These are phyloP conservation scores for Tokudaia muenninki DNA, from an alignment of 2,797 vertebrate genomes.

Conservation along the genomic window DNA sequence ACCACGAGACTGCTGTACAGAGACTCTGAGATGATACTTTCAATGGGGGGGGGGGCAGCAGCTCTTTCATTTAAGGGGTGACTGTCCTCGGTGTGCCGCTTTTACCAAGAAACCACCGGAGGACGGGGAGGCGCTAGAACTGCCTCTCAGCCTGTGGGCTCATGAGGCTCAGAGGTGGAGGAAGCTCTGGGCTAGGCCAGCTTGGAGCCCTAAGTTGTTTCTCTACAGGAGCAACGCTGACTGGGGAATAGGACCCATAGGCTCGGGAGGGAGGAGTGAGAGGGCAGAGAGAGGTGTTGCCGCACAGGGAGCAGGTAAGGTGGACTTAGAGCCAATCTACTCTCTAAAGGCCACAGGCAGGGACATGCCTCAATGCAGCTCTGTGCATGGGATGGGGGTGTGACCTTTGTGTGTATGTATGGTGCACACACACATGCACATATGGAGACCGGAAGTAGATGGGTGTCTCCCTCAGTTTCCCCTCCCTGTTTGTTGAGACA, in stretches of 20 bases:
- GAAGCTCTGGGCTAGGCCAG: not conserved
- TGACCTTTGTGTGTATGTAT: no score
- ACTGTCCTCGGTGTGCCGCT: not conserved
- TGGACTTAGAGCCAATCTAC: not conserved
- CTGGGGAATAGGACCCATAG: not conserved
- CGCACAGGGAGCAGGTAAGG: not conserved
- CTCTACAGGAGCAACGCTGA: not conserved
- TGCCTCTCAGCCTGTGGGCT: not conserved
- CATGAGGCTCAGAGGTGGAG: not conserved
- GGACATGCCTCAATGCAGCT: constrained; percentile 48
- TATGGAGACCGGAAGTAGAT: not conserved
- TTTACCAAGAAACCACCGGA: constrained; percentile 8
- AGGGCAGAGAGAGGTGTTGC: not conserved
- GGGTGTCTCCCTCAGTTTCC: not conserved
- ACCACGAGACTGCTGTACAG: not conserved
- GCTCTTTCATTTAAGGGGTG: constrained; percentile 64
- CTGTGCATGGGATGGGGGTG: not conserved
- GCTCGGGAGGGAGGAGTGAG: not conserved
- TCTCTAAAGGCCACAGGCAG: constrained; percentile 68
- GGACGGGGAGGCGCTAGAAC: not conserved
- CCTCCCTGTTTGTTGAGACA: not conserved
- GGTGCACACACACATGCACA: not conserved
- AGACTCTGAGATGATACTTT: constrained; percentile 65
- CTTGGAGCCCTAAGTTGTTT: not conserved
- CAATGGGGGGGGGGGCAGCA: not conserved